Base-by-base conservation (phyloP, 2,113 vertebrate genomes). In the Ahaetulla prasina region DNA sequence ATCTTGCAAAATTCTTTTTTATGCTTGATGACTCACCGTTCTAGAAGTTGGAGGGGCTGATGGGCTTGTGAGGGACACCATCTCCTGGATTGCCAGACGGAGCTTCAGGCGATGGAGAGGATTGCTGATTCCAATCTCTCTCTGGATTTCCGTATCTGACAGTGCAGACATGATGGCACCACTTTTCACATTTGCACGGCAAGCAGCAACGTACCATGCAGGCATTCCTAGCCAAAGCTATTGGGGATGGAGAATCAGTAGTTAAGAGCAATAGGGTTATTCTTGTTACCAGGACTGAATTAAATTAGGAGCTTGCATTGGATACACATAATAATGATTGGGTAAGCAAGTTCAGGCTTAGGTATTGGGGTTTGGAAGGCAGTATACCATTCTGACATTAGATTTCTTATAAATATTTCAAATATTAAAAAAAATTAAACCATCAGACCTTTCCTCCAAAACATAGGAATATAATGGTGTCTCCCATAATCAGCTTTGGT, bases 161-260 rank as follows among this genome's bases (percentile, higher is more conserved):
- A 99, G 95, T 12, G 99, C 99, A 23, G 99, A 99, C 99, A 99
- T 99, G 96, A 99, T 99, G 95, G 99, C 99, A 0, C 99, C 99
- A 0, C 99, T 99, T 97, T 99, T 99, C 93, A 99, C 99, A 0
- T 99, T 99, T 97, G 99, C 99, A 25, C 99, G 98, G 92, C 99
- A 99, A 20, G 99, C 99, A 23, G 99, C 99, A 16, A 99, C 99
- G 0, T 99, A 99, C 99, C 99, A 99, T 35, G 99, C 99, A 52
- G 99, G 99, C 99, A 99, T 99, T 89, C 99, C 99, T 47, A 99
- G 95, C 99, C 99, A 99, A 92, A 99, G 97, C 99, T 99, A 94
- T 25, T 14, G 14, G 88, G 90, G 68, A 47, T 27, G 93, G 11
- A 91, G 88, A 63, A 57, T 22, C 94, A 95, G 91, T 30, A 35